Evolutionary conservation across 2,888 invertebrate species (phyloP).

Genomic region (Pollenia griseotomentosa): DNA sequence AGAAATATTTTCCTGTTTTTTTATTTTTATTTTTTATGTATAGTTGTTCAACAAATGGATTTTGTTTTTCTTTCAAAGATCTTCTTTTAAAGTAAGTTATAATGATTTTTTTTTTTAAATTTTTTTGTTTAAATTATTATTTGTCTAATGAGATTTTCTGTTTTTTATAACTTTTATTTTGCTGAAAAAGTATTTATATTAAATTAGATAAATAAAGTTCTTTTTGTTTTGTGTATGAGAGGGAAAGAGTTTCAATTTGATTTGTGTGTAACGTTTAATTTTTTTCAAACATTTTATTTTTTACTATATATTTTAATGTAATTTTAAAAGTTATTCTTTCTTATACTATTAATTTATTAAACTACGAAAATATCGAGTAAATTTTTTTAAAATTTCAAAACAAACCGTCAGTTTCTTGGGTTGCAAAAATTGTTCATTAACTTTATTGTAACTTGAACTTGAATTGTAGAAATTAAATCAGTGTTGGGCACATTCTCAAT

Average conservation of each 20-base stretch:
- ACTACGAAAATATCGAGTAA: conserved; percentile 68
- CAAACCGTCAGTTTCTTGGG: too few species aligned
- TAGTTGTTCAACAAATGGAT: conserved; percentile 69
- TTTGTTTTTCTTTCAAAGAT: conserved; percentile 60
- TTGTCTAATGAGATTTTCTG: conserved; percentile 70
- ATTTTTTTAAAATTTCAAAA: too few species aligned
- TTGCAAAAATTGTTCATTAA: too few species aligned
- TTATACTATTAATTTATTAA: conserved; percentile 71
- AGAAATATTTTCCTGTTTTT: conserved; percentile 54
- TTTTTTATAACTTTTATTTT: conserved; percentile 41
- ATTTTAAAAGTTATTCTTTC: conserved; percentile 63
- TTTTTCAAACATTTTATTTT: conserved; percentile 60
- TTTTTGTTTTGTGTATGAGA: background rate
- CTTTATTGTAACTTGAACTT: too few species aligned
- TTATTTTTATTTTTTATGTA: background rate
- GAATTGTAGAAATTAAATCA: too few species aligned
- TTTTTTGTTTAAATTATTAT: conserved; percentile 64
- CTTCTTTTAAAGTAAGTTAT: conserved; percentile 54
- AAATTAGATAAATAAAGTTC: conserved; percentile 51
- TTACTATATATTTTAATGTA: conserved; percentile 47
- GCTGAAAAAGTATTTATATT: conserved; percentile 44
- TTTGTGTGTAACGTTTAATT: conserved; percentile 69
- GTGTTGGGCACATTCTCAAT: too few species aligned
- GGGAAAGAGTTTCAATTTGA: conserved; percentile 33
- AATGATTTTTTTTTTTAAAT: background rate